Base-by-base conservation (phyloP, 2,113 vertebrate genomes). In the Odontophorus gujanensis region DNA sequence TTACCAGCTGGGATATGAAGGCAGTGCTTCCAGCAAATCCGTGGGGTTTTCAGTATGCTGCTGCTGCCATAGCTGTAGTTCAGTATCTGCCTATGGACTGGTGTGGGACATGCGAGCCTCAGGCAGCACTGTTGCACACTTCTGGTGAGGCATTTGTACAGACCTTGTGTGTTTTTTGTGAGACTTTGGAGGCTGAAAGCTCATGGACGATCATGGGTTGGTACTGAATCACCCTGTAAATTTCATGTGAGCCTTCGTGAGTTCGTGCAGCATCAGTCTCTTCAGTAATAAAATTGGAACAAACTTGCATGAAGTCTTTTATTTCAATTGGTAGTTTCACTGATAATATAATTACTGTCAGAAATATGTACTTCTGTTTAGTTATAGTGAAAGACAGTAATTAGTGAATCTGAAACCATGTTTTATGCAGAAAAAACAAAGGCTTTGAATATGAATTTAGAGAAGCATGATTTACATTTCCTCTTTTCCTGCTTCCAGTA, bases 11-110 rank as follows among this genome's bases (percentile, higher is more conserved):
- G 1, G 28, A 55, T 73, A 21, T 4, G 28, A 19, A 13, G 34
- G 25, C 63, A 13, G 36, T 1, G 0, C 61, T 73, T 47, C 25
- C 86, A 21, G 47, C 55, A 50, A 2, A 0, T 7, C 65, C n/a
- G 8, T 20, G 38, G 51, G 22, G 50, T 20, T 8, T 62, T 69
- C 34, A 2, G 2, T 30, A 4, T 13, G 32, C 2, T 11, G 13
- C 20, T 30, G 12, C 30, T 57, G 59, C 16, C 5, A 45, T 11
- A n/a, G 32, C 63, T 36, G 1, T 5, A 25, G 61, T 30, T 45
- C 15, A 7, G 5, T 18, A 7, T 20, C 47, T 53, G 28, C 50
- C 38, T 18, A 1, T 4, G 6, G 22, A 8, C 16, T 2, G 38
- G 40, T 0, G n/a, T 66, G 79, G 34, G 9, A 22, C 21, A 20